Conservation (phyloP, 2,113 vertebrate species). For the Prochilodus magdalenae region DNA sequence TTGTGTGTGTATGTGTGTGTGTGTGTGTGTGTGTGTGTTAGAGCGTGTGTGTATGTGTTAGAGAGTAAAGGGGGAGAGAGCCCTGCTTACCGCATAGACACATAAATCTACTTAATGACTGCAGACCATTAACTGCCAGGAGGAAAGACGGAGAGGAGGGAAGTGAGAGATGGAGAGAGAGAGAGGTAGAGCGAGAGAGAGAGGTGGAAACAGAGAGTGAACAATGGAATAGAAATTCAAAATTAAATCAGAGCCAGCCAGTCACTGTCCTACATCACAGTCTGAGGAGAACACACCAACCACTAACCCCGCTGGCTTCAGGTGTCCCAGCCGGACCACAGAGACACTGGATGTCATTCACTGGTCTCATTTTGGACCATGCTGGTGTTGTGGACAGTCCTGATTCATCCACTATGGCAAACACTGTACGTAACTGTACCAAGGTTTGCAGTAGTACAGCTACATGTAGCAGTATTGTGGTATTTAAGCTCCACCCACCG, state of each 20-base stretch:
- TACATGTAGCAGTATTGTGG: too few species aligned
- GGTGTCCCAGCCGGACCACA: background rate
- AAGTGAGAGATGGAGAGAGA: background rate
- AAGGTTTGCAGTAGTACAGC: too few species aligned
- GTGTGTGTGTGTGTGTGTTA: too few species aligned
- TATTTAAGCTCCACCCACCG: too few species aligned
- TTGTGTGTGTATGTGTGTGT: too few species aligned
- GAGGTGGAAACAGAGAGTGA: background rate
- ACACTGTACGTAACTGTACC: too few species aligned
- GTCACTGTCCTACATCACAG: constrained; percentile 34
- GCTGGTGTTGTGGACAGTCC: too few species aligned
- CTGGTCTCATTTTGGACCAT: background rate
- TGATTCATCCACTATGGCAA: too few species aligned
- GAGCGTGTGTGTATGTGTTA: too few species aligned
- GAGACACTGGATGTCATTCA: background rate
- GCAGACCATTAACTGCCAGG: constrained; percentile 17
- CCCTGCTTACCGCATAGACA: background rate
- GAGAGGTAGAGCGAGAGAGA: background rate
- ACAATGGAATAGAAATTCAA: background rate
- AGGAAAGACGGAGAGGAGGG: background rate
- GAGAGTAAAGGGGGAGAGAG: too few species aligned
- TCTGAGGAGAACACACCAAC: background rate
- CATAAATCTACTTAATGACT: constrained; percentile 31
- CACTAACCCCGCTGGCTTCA: background rate
- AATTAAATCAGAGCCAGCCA: background rate